Conservation (phyloP, 2,797 vertebrate genomes). For the Aldrovandia affinis region DNA sequence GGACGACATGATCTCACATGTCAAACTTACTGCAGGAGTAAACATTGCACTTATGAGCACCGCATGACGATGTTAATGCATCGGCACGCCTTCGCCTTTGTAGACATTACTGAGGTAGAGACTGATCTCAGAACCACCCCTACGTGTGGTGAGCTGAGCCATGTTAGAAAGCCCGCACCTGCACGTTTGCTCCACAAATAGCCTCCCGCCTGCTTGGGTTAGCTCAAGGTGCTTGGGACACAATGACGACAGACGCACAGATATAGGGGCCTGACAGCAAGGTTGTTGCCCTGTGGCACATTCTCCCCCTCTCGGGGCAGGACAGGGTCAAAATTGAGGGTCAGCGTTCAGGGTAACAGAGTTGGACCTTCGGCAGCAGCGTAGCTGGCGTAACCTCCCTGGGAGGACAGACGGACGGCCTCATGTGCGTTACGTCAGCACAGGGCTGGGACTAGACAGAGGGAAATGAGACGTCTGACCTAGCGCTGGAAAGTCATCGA, state of each 20-base stretch:
- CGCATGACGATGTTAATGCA: too few species aligned
- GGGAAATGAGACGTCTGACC: constrained; percentile 7
- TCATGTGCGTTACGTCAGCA: neutral
- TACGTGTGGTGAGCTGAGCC: neutral
- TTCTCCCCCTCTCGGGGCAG: neutral
- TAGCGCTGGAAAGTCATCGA: neutral
- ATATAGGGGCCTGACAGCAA: neutral
- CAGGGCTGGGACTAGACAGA: neutral
- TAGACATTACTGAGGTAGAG: too few species aligned
- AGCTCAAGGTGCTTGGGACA: neutral
- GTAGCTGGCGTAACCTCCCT: neutral
- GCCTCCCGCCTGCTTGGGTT: neutral
- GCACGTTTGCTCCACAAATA: neutral
- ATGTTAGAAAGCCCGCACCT: neutral
- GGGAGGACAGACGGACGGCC: neutral
- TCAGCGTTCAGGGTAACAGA: neutral
- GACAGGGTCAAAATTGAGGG: neutral
- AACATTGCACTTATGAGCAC: too few species aligned
- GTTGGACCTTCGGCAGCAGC: neutral
- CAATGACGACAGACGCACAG: neutral
- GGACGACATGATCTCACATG: too few species aligned
- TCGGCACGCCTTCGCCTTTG: too few species aligned
- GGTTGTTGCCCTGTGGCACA: neutral
- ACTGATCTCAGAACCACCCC: too few species aligned
- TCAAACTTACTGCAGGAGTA: too few species aligned